Base-by-base conservation (phyloP, 2,888 invertebrate species). In the Cerceris rybyensis region DNA sequence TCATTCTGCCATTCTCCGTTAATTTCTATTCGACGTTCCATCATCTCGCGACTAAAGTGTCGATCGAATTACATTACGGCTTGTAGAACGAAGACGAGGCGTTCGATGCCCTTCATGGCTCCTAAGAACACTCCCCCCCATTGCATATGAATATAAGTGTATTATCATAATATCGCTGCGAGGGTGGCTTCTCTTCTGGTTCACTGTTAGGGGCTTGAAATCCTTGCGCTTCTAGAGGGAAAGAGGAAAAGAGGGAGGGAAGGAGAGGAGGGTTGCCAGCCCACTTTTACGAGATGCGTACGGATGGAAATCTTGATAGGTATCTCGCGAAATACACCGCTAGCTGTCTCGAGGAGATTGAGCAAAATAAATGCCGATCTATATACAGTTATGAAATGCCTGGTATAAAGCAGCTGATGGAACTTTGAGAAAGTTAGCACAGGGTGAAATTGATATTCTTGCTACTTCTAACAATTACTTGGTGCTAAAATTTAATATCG, bases 121-220 rank as follows among this genome's bases (percentile, higher is more conserved):
- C 71, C 65, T 50, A 73, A 81, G 77, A 78, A 70, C 67, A 80
- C 84, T 89, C 86, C 87, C 84, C 89, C 86, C 87, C 79, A 85
- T 84, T 88, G 88, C 88, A 87, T 90, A 91, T 88, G 89, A 90
- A 91, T 91, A 90, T 88, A 89, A 90, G 88, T 90, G 87, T 88
- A 91, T 91, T 91, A 91, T 89, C 89, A 91, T 91, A 91, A 90
- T 90, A 88, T 87, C 82, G 72, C 81, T 76, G 65, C 70, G 82
- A 76, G 87, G 83, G 82, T 82, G 86, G 85, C 82, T 86, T 65
- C 83, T 78, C 83, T 83, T 80, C 79, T 82, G 75, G 79, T 82
- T 85, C 77, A 72, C 52, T 84, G 80, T 82, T 52, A 81, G 83
- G 84, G 87, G 87, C 79, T 77, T 72, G 81, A 85, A 89, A 87